These are phyloP conservation scores for Sphenopsis melanotis DNA, from an alignment of 2,797 vertebrate species.

Conservation along the genomic window DNA sequence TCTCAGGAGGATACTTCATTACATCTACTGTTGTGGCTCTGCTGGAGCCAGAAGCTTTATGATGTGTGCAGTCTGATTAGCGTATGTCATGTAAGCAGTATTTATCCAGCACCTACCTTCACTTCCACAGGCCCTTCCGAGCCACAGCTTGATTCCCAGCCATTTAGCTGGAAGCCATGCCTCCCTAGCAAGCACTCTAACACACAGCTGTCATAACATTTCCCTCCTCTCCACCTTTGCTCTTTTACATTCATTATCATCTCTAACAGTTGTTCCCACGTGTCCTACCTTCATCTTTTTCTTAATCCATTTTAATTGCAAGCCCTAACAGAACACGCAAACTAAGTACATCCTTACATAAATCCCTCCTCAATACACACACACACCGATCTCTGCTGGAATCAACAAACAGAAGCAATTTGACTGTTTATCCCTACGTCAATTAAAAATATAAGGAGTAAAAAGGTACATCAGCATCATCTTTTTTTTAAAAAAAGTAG, in stretches of 20 bases:
- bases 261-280: neutral
- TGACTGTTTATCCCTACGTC: neutral
- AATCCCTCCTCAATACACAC: neutral
- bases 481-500: neutral
- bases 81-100: neutral
- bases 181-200: neutral
- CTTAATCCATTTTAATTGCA: slow-evolving; percentile 4
- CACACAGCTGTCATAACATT: neutral
- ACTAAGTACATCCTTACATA: neutral
- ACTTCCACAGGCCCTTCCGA: neutral
- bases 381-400: neutral
- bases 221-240: neutral
- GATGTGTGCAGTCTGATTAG: neutral
- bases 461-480: neutral
- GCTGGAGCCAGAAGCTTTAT: neutral
- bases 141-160: neutral
- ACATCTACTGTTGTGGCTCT: neutral
- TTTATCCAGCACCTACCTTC: slow-evolving; percentile 40
- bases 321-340: neutral
- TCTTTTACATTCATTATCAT: neutral
- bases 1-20: neutral
- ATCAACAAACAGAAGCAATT: neutral
- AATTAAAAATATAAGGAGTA: neutral
- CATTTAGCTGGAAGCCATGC: neutral
- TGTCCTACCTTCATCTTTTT: slow-evolving; percentile 3